Evolutionary conservation across 2,888 invertebrate species (phyloP).

Genomic region (Leptinotarsa juncta): DNA sequence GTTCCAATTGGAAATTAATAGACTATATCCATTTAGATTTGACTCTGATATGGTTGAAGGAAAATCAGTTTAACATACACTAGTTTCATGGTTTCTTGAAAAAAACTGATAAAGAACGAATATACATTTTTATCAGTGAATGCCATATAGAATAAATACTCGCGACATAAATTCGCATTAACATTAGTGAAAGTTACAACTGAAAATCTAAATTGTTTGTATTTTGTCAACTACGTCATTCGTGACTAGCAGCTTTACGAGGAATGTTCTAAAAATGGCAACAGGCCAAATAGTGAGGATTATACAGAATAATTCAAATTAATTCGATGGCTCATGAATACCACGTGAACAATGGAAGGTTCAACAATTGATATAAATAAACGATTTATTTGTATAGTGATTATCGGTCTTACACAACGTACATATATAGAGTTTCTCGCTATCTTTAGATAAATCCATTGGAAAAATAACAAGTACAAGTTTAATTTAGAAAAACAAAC

Average conservation of each 20-base stretch:
- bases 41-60: too few species aligned
- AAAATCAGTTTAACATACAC: too few species aligned
- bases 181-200: background rate
- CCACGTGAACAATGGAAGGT: background rate
- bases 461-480: background rate
- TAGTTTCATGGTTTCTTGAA: too few species aligned
- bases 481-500: conserved; percentile 10
- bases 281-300: background rate
- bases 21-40: too few species aligned
- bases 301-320: conserved; percentile 4
- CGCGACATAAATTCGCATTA: background rate
- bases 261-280: background rate
- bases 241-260: background rate
- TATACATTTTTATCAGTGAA: background rate
- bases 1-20: too few species aligned
- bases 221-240: background rate
- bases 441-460: background rate
- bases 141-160: background rate
- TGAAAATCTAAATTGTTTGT: background rate
- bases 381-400: background rate
- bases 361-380: conserved; percentile 6
- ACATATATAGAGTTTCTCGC: conserved; percentile 1
- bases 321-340: background rate
- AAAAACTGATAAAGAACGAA: too few species aligned
- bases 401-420: background rate